Evolutionary conservation across 2,888 invertebrate species (phyloP).

Genomic region (Hirtodrosophila duncani): DNA sequence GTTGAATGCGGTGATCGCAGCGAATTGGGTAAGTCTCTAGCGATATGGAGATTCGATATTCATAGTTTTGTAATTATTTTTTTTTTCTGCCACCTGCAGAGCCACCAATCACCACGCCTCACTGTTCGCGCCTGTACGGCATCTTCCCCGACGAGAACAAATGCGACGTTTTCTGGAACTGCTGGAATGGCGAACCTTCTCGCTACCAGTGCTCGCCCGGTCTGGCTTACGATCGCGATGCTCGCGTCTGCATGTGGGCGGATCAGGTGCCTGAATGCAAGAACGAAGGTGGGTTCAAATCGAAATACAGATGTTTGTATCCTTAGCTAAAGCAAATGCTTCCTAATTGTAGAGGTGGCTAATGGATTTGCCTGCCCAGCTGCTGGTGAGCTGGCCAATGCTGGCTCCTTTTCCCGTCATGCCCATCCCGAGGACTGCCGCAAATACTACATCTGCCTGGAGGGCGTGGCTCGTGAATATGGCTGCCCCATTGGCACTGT

Average conservation of each 20-base stretch:
- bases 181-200: constrained; percentile 96
- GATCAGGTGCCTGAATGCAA: constrained; percentile 96
- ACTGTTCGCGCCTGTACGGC: constrained; percentile 92
- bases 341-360: constrained; percentile 87
- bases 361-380: constrained; percentile 93
- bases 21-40: constrained; percentile 84
- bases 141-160: constrained; percentile 93
- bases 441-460: constrained; percentile 96
- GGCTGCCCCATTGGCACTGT: constrained; percentile 97
- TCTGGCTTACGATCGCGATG: constrained; percentile 94
- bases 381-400: constrained; percentile 86
- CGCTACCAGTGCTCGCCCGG: constrained; percentile 97
- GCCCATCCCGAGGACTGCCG: constrained; percentile 96
- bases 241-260: constrained; percentile 97
- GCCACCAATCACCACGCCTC: constrained; percentile 89
- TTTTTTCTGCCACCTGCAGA: constrained; percentile 79
- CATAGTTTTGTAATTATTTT: not conserved
- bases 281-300: constrained; percentile 85
- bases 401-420: constrained; percentile 95
- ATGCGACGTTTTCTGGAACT: constrained; percentile 97
- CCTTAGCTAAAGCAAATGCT: too few species aligned
- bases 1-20: constrained; percentile 94
- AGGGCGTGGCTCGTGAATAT: constrained; percentile 93
- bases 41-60: not conserved
- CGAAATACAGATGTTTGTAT: too few species aligned